Percentiles rank a stretch among this genome's conserved stretches.
Evolutionary conservation across 2,113 vertebrate species (phyloP).

Genomic region (Tyrannus savana): DNA sequence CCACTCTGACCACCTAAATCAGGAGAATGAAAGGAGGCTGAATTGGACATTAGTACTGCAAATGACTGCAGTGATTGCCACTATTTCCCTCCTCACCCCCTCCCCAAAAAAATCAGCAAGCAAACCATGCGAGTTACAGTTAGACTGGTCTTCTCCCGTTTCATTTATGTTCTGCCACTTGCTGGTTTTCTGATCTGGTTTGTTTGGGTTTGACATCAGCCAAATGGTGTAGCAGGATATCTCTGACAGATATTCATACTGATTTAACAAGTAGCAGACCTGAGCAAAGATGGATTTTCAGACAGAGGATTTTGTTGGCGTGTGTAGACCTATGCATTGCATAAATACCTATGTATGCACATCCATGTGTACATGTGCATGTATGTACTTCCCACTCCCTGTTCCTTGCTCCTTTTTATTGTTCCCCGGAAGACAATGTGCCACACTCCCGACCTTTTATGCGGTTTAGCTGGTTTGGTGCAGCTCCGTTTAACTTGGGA

Average conservation of each 20-base stretch:
- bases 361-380: accelerated
- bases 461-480: background rate
- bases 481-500: background rate
- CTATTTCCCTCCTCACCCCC: conserved; percentile 71
- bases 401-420: background rate
- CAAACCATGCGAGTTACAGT: conserved; percentile 78
- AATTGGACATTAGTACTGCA: conserved; percentile 99
- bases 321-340: background rate
- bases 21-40: conserved; percentile 94
- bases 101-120: conserved; percentile 79
- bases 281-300: conserved; percentile 79
- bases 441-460: background rate
- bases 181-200: conserved; percentile 88
- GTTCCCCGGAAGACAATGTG: background rate
- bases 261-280: conserved; percentile 90
- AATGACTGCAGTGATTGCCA: conserved; percentile 97
- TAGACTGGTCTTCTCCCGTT: conserved; percentile 71
- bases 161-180: conserved; percentile 81
- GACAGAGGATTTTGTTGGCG: conserved; percentile 47
- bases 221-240: conserved; percentile 89
- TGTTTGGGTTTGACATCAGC: conserved; percentile 97
- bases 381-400: background rate
- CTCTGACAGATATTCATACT: conserved; percentile 93
- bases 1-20: conserved; percentile 95
- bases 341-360: background rate